Conservation (phyloP, 2,888 invertebrate species). For the Caenorhabditis sp. region DNA sequence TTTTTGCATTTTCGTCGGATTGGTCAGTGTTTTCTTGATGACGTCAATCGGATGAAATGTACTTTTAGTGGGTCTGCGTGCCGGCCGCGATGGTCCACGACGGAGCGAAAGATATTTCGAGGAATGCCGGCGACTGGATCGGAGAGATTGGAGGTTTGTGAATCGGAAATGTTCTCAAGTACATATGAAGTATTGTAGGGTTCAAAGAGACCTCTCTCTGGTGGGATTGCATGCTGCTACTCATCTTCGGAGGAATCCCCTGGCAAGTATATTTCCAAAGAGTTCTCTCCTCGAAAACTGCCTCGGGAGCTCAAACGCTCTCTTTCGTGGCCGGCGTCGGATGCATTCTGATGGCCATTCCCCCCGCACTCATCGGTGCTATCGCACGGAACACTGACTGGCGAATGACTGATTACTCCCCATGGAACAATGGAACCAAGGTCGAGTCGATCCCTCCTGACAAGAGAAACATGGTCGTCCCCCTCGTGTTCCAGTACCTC, state of each 20-base stretch:
- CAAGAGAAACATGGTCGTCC: constrained; percentile 93
- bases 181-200: constrained; percentile 3
- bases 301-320: constrained; percentile 91
- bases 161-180: neutral
- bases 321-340: constrained; percentile 96
- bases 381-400: constrained; percentile 95
- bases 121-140: constrained; percentile 87
- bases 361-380: constrained; percentile 95
- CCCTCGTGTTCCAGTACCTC: constrained; percentile 92
- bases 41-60: constrained; percentile 1
- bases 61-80: constrained; percentile 91
- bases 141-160: constrained; percentile 83
- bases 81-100: constrained; percentile 94
- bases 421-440: constrained; percentile 78
- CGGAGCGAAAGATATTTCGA: constrained; percentile 86
- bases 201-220: constrained; percentile 83
- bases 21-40: constrained; percentile 82
- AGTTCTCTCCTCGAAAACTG: constrained; percentile 95
- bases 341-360: constrained; percentile 96
- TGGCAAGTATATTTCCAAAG: constrained; percentile 99
- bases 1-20: constrained; percentile 96
- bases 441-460: constrained; percentile 76
- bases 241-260: constrained; percentile 95
- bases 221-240: constrained; percentile 89
- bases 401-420: constrained; percentile 89